Conservation (phyloP, 1,140 invertebrate genomes). For the Oryzaephilus surinamensis region DNA sequence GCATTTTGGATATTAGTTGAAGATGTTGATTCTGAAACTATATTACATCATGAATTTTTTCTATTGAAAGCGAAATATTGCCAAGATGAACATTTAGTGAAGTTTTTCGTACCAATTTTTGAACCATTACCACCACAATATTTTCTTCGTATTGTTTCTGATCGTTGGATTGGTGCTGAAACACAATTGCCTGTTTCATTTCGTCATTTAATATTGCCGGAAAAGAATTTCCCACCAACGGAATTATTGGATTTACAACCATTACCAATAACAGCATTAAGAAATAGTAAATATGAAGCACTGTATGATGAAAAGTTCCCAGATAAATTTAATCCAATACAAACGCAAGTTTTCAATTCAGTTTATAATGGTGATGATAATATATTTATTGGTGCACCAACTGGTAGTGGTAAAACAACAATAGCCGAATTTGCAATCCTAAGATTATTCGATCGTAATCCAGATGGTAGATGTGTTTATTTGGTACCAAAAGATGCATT, state of each 20-base stretch:
- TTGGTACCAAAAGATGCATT: conserved; percentile 85
- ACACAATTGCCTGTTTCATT: conserved; percentile 97
- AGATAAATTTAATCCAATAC: conserved; percentile 95
- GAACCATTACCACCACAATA: conserved; percentile 98
- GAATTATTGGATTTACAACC: conserved; percentile 97
- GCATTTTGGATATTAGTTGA: conserved; percentile 99
- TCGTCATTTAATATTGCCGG: conserved; percentile 90
- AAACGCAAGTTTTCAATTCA: conserved; percentile 99
- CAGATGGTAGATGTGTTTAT: conserved; percentile 77
- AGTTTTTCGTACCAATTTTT: conserved; percentile 98
- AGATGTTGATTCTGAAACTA: conserved; percentile 92
- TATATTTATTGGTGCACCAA: conserved; percentile 95
- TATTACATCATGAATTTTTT: conserved; percentile 97
- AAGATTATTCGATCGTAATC: conserved; percentile 68
- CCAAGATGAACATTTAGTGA: conserved; percentile 90
- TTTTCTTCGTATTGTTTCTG: conserved; percentile 75
- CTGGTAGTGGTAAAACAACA: conserved; percentile 93
- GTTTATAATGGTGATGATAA: conserved; percentile 99
- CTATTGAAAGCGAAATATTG: conserved; percentile 92
- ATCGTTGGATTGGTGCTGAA: conserved; percentile 84
- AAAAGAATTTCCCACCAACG: conserved; percentile 96
- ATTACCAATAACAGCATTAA: conserved; percentile 72
- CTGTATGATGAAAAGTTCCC: conserved; percentile 80
- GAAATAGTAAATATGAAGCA: conserved; percentile 77
- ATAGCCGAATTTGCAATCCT: conserved; percentile 96